Percentiles rank a stretch among this genome's conserved stretches.
phyloP scores from a whole-genome alignment of 1,140 invertebrate species.

The Aphaenogaster floridana region DNA sequence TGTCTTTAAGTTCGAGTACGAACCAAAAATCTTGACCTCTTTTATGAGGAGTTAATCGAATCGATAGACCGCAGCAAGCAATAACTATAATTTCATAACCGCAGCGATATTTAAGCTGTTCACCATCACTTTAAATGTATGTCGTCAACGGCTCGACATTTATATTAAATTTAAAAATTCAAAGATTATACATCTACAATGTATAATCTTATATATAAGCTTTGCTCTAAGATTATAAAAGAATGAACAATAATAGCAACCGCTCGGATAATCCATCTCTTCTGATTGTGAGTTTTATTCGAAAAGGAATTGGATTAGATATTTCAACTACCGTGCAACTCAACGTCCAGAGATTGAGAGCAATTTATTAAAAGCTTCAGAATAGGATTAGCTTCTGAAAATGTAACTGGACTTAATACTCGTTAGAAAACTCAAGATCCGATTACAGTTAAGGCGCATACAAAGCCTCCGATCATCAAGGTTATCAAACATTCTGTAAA shows the following conservation, averaged over 20 bases:
- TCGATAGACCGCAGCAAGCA: conserved; percentile 5
- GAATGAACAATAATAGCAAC: background rate
- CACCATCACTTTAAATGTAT: background rate
- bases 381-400: background rate
- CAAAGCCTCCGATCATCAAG: conserved; percentile 20
- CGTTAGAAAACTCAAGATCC: conserved; percentile 6
- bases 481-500: conserved; percentile 49
- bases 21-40: conserved; percentile 37
- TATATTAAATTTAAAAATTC: background rate
- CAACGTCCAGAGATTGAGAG: background rate
- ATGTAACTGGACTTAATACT: conserved; percentile 13
- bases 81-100: background rate
- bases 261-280: background rate
- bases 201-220: background rate
- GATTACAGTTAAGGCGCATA: conserved; percentile 40
- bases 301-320: background rate
- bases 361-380: background rate
- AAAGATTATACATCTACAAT: background rate
- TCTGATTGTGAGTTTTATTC: background rate
- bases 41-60: conserved; percentile 31
- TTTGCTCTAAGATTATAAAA: background rate
- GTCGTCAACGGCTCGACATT: background rate
- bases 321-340: background rate
- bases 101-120: background rate
- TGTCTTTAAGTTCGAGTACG: background rate